phyloP scores from a whole-genome alignment of 1,140 invertebrate genomes.

The Manduca sexta region DNA sequence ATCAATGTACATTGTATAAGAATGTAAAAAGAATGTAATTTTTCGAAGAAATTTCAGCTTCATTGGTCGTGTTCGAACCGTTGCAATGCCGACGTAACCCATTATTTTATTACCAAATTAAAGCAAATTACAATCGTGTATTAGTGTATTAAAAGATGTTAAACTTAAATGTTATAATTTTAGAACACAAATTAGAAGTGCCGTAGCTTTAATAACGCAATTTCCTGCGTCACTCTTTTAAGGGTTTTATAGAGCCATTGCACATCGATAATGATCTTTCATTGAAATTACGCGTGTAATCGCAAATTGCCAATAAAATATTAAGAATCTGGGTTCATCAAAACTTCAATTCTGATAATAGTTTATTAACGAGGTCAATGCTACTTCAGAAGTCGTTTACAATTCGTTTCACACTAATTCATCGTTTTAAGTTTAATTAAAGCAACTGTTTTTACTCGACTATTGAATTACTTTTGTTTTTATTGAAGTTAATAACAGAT shows the following conservation, averaged over 20 bases:
- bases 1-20: too few species aligned
- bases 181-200: too few species aligned
- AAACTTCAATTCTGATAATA: constrained; percentile 5
- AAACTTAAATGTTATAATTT: too few species aligned
- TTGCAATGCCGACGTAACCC: too few species aligned
- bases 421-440: neutral
- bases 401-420: constrained; percentile 5
- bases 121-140: too few species aligned
- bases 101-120: too few species aligned
- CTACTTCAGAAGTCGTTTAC: constrained; percentile 26
- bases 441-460: neutral
- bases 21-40: too few species aligned
- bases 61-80: too few species aligned
- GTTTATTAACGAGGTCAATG: constrained; percentile 14
- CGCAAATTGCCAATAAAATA: constrained; percentile 29
- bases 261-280: constrained; percentile 9
- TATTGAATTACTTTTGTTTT: neutral
- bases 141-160: too few species aligned
- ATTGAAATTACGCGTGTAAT: constrained; percentile 24
- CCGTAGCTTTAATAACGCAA: neutral
- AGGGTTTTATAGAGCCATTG: neutral
- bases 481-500: neutral
- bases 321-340: constrained; percentile 12
- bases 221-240: neutral
- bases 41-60: too few species aligned